Evolutionary conservation across 2,113 vertebrate genomes (phyloP).

Genomic region (Opisthocomus hoazin): DNA sequence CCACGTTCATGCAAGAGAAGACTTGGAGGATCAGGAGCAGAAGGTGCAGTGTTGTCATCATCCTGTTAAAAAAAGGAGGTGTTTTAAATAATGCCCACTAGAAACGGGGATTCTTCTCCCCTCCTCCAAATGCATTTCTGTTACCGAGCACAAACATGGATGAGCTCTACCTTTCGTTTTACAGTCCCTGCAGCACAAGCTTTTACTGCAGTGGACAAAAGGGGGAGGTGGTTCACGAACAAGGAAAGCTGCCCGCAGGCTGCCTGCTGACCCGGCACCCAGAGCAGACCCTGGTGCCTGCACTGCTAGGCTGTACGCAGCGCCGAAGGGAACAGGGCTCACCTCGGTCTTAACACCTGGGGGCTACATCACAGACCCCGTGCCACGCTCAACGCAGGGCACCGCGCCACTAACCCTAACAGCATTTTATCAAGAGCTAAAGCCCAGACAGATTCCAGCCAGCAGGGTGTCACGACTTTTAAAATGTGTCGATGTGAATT

Average conservation of each 20-base stretch:
- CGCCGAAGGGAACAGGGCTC: too few species aligned
- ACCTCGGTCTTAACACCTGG: neutral
- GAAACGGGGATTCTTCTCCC: neutral
- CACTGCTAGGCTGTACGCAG: too few species aligned
- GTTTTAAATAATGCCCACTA: neutral
- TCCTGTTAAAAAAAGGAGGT: conserved; percentile 45
- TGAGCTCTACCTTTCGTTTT: neutral
- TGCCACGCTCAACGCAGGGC: too few species aligned
- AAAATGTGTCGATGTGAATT: neutral
- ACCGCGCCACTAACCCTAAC: neutral
- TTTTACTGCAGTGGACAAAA: neutral
- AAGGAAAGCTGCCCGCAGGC: neutral
- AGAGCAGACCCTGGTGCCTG: neutral
- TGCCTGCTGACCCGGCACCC: neutral
- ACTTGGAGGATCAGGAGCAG: conserved; percentile 71
- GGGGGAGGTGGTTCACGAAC: neutral
- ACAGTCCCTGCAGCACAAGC: neutral
- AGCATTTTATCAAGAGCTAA: neutral
- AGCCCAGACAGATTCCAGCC: neutral
- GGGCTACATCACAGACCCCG: neutral
- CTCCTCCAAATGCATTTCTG: neutral
- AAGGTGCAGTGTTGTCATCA: conserved; percentile 65
- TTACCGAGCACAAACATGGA: neutral
- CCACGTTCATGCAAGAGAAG: conserved; percentile 82
- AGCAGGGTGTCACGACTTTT: neutral